Evolutionary conservation across 2,797 vertebrate species (phyloP).

Genomic region (Lycodopsis pacificus): DNA sequence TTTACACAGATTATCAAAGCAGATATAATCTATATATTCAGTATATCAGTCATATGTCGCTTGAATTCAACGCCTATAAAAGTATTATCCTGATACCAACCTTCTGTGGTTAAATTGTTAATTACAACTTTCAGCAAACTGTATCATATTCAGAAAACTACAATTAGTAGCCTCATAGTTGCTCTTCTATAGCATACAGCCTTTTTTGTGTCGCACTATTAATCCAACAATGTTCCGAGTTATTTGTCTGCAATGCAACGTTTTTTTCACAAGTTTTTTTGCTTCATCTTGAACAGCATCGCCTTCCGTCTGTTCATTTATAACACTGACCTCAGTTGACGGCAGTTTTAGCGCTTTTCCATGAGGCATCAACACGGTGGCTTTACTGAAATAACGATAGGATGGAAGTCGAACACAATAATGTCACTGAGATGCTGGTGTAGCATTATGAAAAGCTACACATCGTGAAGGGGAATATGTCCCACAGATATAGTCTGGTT

Average conservation of each 20-base stretch:
- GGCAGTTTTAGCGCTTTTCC: slow-evolving; percentile 29
- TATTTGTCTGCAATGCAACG: background rate
- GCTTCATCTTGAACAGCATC: background rate
- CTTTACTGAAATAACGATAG: slow-evolving; percentile 43
- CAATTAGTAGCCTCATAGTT: background rate
- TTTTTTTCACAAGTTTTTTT: background rate
- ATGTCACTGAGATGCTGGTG: slow-evolving; percentile 28
- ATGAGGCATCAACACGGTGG: background rate
- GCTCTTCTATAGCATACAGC: background rate
- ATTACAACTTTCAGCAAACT: background rate
- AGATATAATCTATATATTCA: slow-evolving; percentile 1
- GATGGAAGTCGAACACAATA: slow-evolving; percentile 55
- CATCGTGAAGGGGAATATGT: slow-evolving; percentile 55
- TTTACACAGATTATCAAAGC: background rate
- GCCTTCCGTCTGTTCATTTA: background rate
- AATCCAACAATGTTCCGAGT: background rate
- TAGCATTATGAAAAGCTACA: slow-evolving; percentile 52
- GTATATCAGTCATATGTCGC: background rate
- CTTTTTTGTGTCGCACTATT: background rate
- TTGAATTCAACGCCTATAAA: background rate
- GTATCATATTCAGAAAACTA: background rate
- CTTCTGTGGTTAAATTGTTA: background rate
- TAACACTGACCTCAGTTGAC: slow-evolving; percentile 20
- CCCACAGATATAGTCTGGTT: slow-evolving; percentile 62
- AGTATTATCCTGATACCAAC: background rate